Evolutionary conservation across 2,113 vertebrate species (phyloP), one percentile per base, ranked within the genome.

Genomic region (Oxygymnocypris stewartii): DNA sequence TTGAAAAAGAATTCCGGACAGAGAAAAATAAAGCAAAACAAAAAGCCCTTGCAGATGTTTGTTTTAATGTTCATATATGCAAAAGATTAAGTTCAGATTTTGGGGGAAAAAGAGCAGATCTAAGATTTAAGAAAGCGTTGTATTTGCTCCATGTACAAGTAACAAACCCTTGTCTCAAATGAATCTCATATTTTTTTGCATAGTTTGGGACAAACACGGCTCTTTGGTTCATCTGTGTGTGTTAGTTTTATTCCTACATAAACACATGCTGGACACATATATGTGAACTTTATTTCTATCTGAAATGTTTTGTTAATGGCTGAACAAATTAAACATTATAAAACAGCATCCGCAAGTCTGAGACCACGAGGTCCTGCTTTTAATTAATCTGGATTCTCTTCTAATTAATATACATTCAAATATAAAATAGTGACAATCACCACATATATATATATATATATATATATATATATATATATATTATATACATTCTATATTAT

Each of bases 1-100:
- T 63, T 61, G n/a, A 16, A 49, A 74, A 54, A 86, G 81, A 81
- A 86, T 40, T 75, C 82, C 31, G 86, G 88, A 89, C 85, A 79
- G 3, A 90, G 75, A 88, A 88, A 35, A 88, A 88, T 84, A 25
- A 61, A 83, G 23, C 35, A 84, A 47, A 4, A 47, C 1, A 54
- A 57, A 84, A 10, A 76, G 9, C 44, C 35, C 31, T 75, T 13
- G 8, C 35, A 40, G 12, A 44, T 77, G 2, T n/a, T 37, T 37
- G 1, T 37, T 37, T 4, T 49, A 23, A 61, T 9, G 31, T 42
- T 37, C 18, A 25, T 42, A 63, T 42, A 80, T 63, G 35, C 4
- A 25, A 65, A 81, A 80, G 6, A 3, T 79, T 11, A 25, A n/a
- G 13, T 23, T 25, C 57, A 42, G 23, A 40, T 42, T 80, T 37